Base-by-base conservation (phyloP, 2,888 invertebrate genomes). In the Clistopyga incitator region DNA sequence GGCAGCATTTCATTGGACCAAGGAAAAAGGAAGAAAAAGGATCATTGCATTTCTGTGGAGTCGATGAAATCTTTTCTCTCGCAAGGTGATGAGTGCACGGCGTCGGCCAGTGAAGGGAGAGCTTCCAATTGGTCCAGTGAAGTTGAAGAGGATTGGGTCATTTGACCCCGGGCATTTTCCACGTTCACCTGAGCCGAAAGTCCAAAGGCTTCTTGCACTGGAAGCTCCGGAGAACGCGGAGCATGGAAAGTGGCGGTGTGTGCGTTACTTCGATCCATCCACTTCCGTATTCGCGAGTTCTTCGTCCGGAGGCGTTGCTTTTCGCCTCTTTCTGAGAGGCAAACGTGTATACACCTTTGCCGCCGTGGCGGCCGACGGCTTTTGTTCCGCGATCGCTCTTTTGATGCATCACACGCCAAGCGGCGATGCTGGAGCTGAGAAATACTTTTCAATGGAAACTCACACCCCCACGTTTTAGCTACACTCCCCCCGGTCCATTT, bases 301-400 rank as follows among this genome's bases (percentile, higher is more conserved):
- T 45, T 45, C 61, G 45, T 20, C n/a, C 4, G 25, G 47, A 3
- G 15, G 59, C 47, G 29, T 50, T 20, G 25, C 42, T 45, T 47
- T 25, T 38, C 34, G 34, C 18, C 18, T 52, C 68, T 77, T 52
- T 25, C 15, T 52, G 34, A 34, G 50, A 64, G 20, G 25, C 20
- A 42, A 45, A 45, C 67, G 68, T 52, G 50, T 61, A 61, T 50
- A 56, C 1, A 34, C 45, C 52, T 38, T 75, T 52, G 38, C 38
- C 52, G 29, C 34, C 23, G 52, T 68, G 50, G 29, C 29, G 52
- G 25, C 52, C 45, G 20, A n/a, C 10, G 64, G 34, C 78, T 82
- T 82, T 74, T 72, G 72, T 82, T 78, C 45, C 25, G n/a, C 78
- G 68, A 82, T 74, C 72, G 68, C 47, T 72, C 74, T 61, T 78